Evolutionary conservation across 2,113 vertebrate genomes (phyloP).

Genomic region (Ceyx melanurus): DNA sequence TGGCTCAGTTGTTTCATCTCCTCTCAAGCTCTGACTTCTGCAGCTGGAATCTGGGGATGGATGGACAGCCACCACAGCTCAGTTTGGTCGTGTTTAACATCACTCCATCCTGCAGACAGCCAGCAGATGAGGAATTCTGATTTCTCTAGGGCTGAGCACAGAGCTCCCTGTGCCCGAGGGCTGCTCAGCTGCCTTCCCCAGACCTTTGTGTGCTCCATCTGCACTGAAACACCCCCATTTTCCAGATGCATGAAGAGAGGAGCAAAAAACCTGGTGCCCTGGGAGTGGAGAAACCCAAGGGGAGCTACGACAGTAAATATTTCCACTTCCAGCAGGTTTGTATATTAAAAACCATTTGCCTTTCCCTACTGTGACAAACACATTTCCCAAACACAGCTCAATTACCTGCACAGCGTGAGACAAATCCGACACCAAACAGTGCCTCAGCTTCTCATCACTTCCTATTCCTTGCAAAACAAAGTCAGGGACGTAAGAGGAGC

Average conservation of each 20-base stretch:
- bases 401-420: slow-evolving; percentile 95
- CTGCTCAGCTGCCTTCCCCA: neutral
- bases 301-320: neutral
- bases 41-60: neutral
- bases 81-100: neutral
- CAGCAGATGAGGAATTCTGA: neutral
- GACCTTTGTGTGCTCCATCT: neutral
- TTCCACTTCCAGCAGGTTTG: slow-evolving; percentile 22
- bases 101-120: neutral
- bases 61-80: accelerated
- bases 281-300: neutral
- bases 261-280: neutral
- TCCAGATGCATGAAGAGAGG: neutral
- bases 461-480: slow-evolving; percentile 96
- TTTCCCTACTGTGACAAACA: slow-evolving; percentile 51
- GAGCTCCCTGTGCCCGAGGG: neutral
- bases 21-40: neutral
- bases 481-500: slow-evolving; percentile 95
- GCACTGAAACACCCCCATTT: neutral
- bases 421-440: slow-evolving; percentile 89
- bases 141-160: neutral
- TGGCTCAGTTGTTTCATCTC: neutral
- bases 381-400: slow-evolving; percentile 41
- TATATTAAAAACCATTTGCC: slow-evolving; percentile 44
- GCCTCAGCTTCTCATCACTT: slow-evolving; percentile 90